Evolutionary conservation across 2,797 vertebrate genomes (phyloP).

Genomic region (Peromyscus eremicus): DNA sequence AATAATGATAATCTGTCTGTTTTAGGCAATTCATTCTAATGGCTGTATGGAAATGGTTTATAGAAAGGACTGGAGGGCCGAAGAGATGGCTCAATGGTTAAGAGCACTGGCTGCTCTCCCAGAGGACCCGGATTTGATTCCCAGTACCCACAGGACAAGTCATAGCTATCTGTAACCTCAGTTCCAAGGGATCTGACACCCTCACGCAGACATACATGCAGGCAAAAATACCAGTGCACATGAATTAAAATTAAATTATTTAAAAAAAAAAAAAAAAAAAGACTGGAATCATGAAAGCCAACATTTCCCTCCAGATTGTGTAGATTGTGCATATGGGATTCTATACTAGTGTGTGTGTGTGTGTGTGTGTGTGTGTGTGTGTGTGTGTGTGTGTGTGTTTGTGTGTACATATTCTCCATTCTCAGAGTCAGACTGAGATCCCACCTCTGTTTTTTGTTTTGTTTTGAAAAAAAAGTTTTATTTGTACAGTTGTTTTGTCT

Average conservation of each 20-base stretch:
- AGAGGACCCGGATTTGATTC: no score
- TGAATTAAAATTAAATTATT: no score
- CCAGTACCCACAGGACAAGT: no score
- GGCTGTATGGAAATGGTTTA: not conserved
- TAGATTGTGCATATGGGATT: not conserved
- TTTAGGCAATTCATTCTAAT: not conserved
- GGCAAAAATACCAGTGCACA: no score
- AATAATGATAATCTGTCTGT: not conserved
- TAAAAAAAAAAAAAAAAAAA: no score
- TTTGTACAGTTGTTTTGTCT: not conserved
- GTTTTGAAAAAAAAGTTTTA: not conserved
- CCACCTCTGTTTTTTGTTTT: not conserved
- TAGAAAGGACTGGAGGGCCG: not conserved
- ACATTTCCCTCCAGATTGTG: no score
- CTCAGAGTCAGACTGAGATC: not conserved
- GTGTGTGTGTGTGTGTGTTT: not conserved
- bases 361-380: not conserved
- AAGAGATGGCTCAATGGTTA: no score
- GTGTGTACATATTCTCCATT: not conserved
- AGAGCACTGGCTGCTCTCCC: no score
- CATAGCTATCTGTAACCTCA: no score
- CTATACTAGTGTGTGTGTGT: not conserved
- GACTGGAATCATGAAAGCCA: no score
- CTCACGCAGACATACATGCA: no score
- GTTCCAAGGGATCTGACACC: no score